Evolutionary conservation across 2,888 invertebrate genomes (phyloP), one percentile per base, ranked within the genome.

Genomic region (Gymnoscelis rufifasciata): DNA sequence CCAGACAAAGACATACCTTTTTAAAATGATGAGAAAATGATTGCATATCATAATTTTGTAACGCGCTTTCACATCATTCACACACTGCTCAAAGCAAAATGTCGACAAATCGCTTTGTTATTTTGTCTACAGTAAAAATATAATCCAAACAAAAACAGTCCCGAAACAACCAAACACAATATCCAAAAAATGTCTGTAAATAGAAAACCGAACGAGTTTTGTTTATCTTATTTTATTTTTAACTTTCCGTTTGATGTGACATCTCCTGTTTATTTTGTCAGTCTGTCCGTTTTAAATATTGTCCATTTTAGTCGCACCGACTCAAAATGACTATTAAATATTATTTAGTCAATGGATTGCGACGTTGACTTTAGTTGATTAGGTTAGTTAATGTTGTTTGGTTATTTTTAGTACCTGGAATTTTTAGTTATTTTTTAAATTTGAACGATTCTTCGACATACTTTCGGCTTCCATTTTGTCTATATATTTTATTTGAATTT

Each of bases 161-260:
- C 2, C 19, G 19, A 19, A 19, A 19, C 19, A 19, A 5, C 19
- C 19, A 19, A 19, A 19, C n/a, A 19, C 19, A 19, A 19, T 19
- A 19, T 19, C n/a, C 11, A 11, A 15, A 19, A 33, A 19, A 10
- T 19, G 10, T 38, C 37, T 36, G 63, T 59, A 59, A 59, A 47
- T 43, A 38, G 43, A 44, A 60, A 64, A 60, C 52, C 49, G 53
- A 35, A 19, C 15, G 7, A 2, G 31, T 54, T 54, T 36, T 66
- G 64, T 71, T 64, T 70, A 62, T 61, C 60, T 54, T 54, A 46
- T 50, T 11, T 31, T 46, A 48, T 72, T 71, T 63, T 57, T 61
- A 58, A 55, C 55, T 44, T 53, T 54, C 59, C 64, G 64, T 74
- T 73, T 74, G 69, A 74, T 73, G 69, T 73, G 71, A 68, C 71